phyloP scores from a whole-genome alignment of 2,797 vertebrate species.

The Esox masquinongy region DNA sequence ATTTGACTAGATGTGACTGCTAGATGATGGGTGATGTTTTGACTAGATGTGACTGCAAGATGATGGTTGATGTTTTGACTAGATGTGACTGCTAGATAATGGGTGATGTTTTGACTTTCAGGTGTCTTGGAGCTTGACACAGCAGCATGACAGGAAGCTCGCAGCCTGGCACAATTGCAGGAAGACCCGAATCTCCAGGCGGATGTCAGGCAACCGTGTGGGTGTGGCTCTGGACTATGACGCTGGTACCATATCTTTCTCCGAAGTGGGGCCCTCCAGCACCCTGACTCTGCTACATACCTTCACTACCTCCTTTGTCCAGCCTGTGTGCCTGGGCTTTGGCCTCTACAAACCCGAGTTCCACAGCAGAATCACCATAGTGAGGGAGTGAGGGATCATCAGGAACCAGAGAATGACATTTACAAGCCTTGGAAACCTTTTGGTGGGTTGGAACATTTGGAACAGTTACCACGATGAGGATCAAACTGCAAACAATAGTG shows the following conservation, averaged over 20 bases:
- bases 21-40: no score
- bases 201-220: constrained; percentile 64
- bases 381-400: constrained; percentile 54
- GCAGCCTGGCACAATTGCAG: constrained; percentile 76
- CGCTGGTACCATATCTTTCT: constrained; percentile 71
- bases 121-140: constrained; percentile 77
- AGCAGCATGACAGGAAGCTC: constrained; percentile 73
- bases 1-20: no score
- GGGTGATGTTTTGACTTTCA: constrained; percentile 25
- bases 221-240: constrained; percentile 68
- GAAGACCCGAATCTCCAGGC: constrained; percentile 66
- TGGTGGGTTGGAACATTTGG: neutral
- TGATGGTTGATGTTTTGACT: neutral
- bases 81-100: neutral
- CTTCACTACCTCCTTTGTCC: constrained; percentile 65
- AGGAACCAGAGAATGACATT: neutral
- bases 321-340: constrained; percentile 74
- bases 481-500: neutral
- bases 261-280: constrained; percentile 62
- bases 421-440: neutral
- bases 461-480: neutral
- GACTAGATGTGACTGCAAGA: no score
- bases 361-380: constrained; percentile 64
- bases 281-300: constrained; percentile 68
- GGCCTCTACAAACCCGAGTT: constrained; percentile 77